A percentile compares a stretch with the other conserved stretches of the same genome.
These are phyloP conservation scores for Blastomussa wellsi DNA, from an alignment of 92 coral and sea anemone genomes.

Conservation along the genomic window DNA sequence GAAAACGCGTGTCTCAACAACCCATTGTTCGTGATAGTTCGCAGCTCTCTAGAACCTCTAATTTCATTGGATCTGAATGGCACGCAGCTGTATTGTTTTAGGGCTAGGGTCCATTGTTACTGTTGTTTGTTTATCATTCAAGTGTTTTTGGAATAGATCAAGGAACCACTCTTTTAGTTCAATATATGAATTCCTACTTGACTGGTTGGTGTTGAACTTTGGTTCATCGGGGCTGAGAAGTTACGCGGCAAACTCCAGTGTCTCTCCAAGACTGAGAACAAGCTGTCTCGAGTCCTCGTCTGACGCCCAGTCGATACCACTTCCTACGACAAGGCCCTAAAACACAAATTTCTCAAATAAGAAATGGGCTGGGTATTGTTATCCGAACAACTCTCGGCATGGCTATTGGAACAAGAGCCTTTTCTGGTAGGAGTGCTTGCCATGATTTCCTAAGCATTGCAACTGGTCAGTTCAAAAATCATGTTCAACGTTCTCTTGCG, in stretches of 20 bases:
- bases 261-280: conserved; percentile 84
- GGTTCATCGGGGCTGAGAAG: neutral
- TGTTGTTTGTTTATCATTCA: no score
- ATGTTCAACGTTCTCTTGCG: no score
- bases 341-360: neutral
- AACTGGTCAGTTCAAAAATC: neutral
- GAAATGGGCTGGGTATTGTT: neutral
- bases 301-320: conserved; percentile 92
- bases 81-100: no score
- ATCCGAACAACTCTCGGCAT: neutral
- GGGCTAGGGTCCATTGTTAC: no score
- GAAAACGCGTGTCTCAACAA: neutral
- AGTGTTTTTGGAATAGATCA: neutral
- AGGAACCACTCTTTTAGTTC: neutral
- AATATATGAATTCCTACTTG: conserved; percentile 9
- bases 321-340: conserved; percentile 91
- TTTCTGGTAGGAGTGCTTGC: neutral
- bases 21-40: no score
- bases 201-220: neutral
- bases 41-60: no score
- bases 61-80: no score
- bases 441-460: neutral
- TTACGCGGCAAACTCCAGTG: conserved; percentile 29
- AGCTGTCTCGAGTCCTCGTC: conserved; percentile 74
- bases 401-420: neutral